Conservation (phyloP, 2,888 invertebrate species). For the Lypha dubia region DNA sequence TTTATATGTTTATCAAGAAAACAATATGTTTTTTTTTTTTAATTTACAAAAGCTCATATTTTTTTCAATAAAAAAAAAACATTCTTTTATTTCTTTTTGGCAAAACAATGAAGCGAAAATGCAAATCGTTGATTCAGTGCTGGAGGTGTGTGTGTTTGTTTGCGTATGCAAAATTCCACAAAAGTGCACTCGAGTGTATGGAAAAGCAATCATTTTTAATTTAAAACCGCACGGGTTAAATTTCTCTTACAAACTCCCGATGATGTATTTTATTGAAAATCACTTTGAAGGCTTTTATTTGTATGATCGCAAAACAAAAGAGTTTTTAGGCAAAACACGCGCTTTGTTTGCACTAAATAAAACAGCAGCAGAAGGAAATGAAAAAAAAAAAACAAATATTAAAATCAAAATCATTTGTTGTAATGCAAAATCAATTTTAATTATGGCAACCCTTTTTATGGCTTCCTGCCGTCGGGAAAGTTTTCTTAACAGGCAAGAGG, state of each 20-base stretch:
- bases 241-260: conserved; percentile 34
- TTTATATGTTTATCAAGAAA: conserved; percentile 45
- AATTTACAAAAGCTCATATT: conserved; percentile 15
- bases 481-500: conserved; percentile 62
- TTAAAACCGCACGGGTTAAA: conserved; percentile 72
- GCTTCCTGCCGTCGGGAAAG: conserved; percentile 78
- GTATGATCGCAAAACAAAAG: conserved; percentile 28
- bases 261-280: conserved; percentile 63
- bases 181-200: conserved; percentile 76
- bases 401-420: conserved; percentile 39
- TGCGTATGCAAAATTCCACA: conserved; percentile 8
- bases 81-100: not conserved
- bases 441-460: conserved; percentile 69
- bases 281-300: conserved; percentile 47
- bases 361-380: conserved; percentile 57
- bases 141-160: conserved; percentile 56
- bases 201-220: conserved; percentile 72
- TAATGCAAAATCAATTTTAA: conserved; percentile 66
- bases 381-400: conserved; percentile 30
- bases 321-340: conserved; percentile 67
- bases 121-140: conserved; percentile 33
- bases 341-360: conserved; percentile 71
- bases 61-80: not conserved
- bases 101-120: conserved; percentile 32
- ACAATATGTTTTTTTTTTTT: conserved; percentile 64